Base-by-base conservation (phyloP, 1,140 invertebrate genomes). In the Alviniconcha marisindica region DNA sequence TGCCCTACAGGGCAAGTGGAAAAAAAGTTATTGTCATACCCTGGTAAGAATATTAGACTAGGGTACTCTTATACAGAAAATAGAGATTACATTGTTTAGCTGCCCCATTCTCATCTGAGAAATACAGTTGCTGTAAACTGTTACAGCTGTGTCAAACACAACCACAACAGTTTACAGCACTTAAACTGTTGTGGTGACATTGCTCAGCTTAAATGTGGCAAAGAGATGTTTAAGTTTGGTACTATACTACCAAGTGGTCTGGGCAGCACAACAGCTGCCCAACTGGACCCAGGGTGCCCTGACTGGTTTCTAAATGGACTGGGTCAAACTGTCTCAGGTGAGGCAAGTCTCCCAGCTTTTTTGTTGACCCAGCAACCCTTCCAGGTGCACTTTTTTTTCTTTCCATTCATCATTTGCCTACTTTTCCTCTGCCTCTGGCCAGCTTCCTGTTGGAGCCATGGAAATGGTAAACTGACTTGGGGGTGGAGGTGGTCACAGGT, bases 151-250 rank as follows among this genome's bases (percentile, higher is more conserved):
- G n/a, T n/a, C n/a, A n/a, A n/a, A n/a, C n/a, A n/a, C n/a, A n/a
- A n/a, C n/a, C n/a, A n/a, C n/a, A n/a, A n/a, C n/a, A n/a, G n/a
- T n/a, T n/a, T n/a, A n/a, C n/a, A n/a, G n/a, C n/a, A n/a, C n/a
- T n/a, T n/a, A n/a, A n/a, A n/a, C n/a, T n/a, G n/a, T n/a, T 71
- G 69, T 33, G 28, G 5, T 18, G 31, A 18, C 36, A 18, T 7
- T 71, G 1, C 7, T 71, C 69, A 71, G 5, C 31, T 18, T 33
- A 71, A 24, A 38, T 51, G 77, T 78, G 77, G 51, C 77, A 51
- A 21, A 10, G 48, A 81, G 83, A 85, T 87, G 86, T 92, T 92
- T 91, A 89, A 92, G 91, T 92, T 92, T 92, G 91, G 91, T 89
- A 90, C 91, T 91, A 92, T 90, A 90, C 89, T 89, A 48, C 44